Base-by-base conservation (phyloP, 2,797 vertebrate species). In the Microhierax caerulescens region DNA sequence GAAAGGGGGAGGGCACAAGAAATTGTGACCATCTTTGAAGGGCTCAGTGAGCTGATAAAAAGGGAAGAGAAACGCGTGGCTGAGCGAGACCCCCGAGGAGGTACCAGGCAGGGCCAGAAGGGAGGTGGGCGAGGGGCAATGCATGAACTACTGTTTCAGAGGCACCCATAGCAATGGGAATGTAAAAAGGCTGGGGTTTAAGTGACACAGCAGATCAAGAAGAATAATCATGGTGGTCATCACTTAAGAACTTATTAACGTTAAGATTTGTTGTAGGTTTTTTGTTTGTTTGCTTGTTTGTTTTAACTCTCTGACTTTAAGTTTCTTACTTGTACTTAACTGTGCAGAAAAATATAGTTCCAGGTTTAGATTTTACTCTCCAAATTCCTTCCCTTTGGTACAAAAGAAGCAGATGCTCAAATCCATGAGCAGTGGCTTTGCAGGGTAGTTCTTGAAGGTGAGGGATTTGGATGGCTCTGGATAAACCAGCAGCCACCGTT, bases 401-500 rank as follows among this genome's bases (percentile, higher is more conserved):
- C 3, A 68, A 87, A 74, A 32, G 10, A 72, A 84, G 24, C 1
- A 0, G 43, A 16, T 8, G 10, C 28, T 67, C 37, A 17, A n/a
- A n/a, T n/a, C n/a, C 3, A 2, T 0, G 8, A 81, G 82, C 20
- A 60, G 43, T 0, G 1, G 30, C 56, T 86, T 69, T 64, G 24
- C 22, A 28, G 43, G 24, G 39, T 7, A 37, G 28, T 11, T 70
- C 47, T 79, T 64, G 51, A 60, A 67, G 36, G 18, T n/a, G 25
- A 54, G 24, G 51, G 56, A 51, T 79, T 27, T 41, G 41, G 68
- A 10, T 56, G 36, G 6, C 7, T 8, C 11, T 15, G 47, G 37
- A 51, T n/a, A 69, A 87, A 45, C 20, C 0, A 2, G 63, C 21
- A 11, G 13, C 12, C 21, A 28, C 7, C 0, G 0, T 53, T 60